Percentiles rank a stretch among this genome's conserved stretches.
Evolutionary conservation across 2,797 vertebrate species (phyloP).

Genomic region (Centropyge bicolor): DNA sequence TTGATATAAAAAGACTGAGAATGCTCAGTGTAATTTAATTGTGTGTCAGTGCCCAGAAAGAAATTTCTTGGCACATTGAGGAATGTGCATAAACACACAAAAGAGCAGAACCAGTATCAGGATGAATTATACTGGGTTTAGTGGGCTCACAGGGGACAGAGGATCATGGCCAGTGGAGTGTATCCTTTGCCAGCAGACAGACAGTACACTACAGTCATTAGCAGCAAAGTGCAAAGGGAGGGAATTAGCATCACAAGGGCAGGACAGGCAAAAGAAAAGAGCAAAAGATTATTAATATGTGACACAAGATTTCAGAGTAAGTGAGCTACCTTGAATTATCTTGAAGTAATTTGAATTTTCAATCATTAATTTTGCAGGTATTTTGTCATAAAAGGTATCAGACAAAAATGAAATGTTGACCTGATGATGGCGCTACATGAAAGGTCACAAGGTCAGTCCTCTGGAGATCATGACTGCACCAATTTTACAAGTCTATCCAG

Average conservation of each 20-base stretch:
- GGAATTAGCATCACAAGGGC: slow-evolving; percentile 14
- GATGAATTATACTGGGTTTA: slow-evolving; percentile 57
- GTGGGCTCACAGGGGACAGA: slow-evolving; percentile 50
- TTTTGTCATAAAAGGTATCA: neutral
- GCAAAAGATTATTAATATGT: slow-evolving; percentile 1
- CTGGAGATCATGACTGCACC: neutral
- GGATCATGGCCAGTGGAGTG: slow-evolving; percentile 55
- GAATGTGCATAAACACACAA: slow-evolving; percentile 54
- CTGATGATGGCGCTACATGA: neutral
- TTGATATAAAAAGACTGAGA: slow-evolving; percentile 42
- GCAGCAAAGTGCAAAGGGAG: slow-evolving; percentile 27
- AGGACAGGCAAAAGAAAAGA: neutral
- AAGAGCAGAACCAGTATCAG: slow-evolving; percentile 49
- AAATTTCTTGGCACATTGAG: slow-evolving; percentile 36
- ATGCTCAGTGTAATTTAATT: slow-evolving; percentile 52
- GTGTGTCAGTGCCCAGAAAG: slow-evolving; percentile 34
- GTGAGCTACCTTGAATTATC: neutral
- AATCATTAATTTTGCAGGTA: neutral
- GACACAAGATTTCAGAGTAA: neutral
- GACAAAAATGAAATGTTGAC: neutral
- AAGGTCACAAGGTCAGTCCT: neutral
- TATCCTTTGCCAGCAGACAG: slow-evolving; percentile 55
- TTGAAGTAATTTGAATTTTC: neutral
- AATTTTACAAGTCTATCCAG: neutral
- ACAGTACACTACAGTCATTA: slow-evolving; percentile 62